Evolutionary conservation across 2,888 invertebrate species (phyloP).

Genomic region (Tethea ocularis): DNA sequence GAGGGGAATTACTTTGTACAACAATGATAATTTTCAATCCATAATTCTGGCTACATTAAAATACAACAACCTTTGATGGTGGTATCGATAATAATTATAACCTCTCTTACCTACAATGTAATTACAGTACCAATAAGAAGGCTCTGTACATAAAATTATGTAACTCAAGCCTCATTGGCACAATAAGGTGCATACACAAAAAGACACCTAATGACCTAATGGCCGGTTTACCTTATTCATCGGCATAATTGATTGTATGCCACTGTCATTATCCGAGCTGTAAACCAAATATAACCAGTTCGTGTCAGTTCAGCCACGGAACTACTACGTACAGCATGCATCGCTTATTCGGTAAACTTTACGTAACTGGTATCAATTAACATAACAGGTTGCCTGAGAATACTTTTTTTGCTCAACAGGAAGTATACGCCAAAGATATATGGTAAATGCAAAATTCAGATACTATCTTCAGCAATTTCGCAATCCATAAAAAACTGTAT

Average conservation of each 20-base stretch:
- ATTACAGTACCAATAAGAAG: no score
- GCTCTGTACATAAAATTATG: background rate
- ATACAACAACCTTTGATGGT: no score
- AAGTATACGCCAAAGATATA: slow-evolving; percentile 11
- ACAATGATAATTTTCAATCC: no score
- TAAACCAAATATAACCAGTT: slow-evolving; percentile 11
- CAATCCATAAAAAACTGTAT: background rate
- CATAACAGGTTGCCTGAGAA: slow-evolving; percentile 23
- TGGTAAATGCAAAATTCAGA: background rate
- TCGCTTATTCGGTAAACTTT: slow-evolving; percentile 11
- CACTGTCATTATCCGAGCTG: background rate
- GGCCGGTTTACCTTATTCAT: background rate
- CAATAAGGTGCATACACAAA: background rate
- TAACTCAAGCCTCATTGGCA: background rate
- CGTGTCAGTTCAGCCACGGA: slow-evolving; percentile 9
- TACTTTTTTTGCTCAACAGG: slow-evolving; percentile 7
- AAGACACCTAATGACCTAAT: background rate
- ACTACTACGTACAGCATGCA: background rate
- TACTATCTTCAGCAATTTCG: background rate
- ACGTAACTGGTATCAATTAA: slow-evolving; percentile 17
- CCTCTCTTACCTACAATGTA: no score
- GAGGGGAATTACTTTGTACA: no score
- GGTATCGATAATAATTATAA: background rate
- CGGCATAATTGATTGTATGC: background rate
- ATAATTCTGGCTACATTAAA: no score